Base-by-base conservation (phyloP, 2,113 vertebrate genomes). In the Urocitellus parryii region DNA sequence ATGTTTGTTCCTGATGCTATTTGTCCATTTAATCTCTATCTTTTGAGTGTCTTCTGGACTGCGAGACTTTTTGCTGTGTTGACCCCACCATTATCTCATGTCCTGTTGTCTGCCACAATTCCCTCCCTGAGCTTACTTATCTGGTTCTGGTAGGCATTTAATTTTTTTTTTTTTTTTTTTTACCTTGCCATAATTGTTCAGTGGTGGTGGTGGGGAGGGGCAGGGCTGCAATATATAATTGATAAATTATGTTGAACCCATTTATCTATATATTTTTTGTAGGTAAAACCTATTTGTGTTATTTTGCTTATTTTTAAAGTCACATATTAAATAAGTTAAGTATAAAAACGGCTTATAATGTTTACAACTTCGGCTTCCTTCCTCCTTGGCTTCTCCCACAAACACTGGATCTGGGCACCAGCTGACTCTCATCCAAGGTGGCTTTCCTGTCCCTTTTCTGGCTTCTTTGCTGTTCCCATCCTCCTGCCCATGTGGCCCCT, bases 301-400 rank as follows among this genome's bases (percentile, higher is more conserved):
- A 53, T 53, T 53, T 53, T 53, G 51, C 14, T 53, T 17, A 53
- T 53, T 53, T 58, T 63, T 63, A 61, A 96, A 95, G 88, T 97
- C 97, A 97, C 97, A 97, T 93, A 97, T 98, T 98, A 97, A 98
- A 98, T 98, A 98, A 98, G 95, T 98, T 98, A 98, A 90, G 95
- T 92, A 97, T 96, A 96, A 97, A 96, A 97, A 88, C 73, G 45
- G 77, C 90, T 95, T 87, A 88, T 93, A 94, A 83, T 5, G 73
- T 97, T 95, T 97, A 96, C 90, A 95, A 25, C 74, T 81, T 92
- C 51, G 29, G 81, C 92, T 77, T 63, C 97, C 81, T 92, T 53
- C 39, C 42, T 53, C 51, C 42, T 81, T 45, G 22, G 29, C 70
- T 61, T 93, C 45, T 80, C 67, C 72, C 17, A 27, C 67, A 95